Evolutionary conservation across 1,140 invertebrate species (phyloP).

Genomic region (Anastrepha ludens): DNA sequence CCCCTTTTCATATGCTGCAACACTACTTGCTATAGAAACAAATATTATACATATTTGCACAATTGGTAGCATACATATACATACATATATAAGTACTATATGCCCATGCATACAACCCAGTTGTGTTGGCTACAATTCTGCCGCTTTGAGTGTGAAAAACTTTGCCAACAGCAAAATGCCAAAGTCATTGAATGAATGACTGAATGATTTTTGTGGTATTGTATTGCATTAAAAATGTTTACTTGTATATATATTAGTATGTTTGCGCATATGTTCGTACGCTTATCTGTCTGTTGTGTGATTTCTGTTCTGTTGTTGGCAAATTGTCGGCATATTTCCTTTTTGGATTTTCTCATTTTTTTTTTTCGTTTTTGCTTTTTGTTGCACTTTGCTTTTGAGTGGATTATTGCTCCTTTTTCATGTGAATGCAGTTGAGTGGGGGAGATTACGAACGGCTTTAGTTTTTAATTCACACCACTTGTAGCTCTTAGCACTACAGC

Average conservation of each 20-base stretch:
- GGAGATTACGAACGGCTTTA: conserved; percentile 20
- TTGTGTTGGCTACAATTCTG: conserved; percentile 2
- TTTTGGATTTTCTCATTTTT: neutral
- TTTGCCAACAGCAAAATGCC: conserved; percentile 48
- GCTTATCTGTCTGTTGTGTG: neutral
- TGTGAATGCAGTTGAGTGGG: neutral
- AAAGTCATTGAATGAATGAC: conserved; percentile 23
- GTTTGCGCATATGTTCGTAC: neutral
- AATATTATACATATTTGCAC: too few relatives aligned
- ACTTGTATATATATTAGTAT: neutral
- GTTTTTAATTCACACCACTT: conserved; percentile 51
- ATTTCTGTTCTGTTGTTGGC: neutral
- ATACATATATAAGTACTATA: neutral
- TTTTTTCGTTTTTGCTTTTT: neutral
- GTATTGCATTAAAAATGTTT: conserved; percentile 27
- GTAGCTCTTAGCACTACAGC: neutral
- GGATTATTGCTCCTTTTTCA: neutral
- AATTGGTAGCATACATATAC: neutral
- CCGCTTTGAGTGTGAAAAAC: conserved; percentile 18
- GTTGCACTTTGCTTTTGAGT: conserved; percentile 26
- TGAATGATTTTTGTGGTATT: conserved; percentile 28
- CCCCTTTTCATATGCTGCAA: too few relatives aligned
- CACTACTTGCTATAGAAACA: too few relatives aligned
- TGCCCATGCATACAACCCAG: neutral
- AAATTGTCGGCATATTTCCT: conserved; percentile 10